Percentiles rank a stretch among this genome's conserved stretches.
Evolutionary conservation across 2,797 vertebrate species (phyloP).

Genomic region (Acrossocheilus wenchowensis): DNA sequence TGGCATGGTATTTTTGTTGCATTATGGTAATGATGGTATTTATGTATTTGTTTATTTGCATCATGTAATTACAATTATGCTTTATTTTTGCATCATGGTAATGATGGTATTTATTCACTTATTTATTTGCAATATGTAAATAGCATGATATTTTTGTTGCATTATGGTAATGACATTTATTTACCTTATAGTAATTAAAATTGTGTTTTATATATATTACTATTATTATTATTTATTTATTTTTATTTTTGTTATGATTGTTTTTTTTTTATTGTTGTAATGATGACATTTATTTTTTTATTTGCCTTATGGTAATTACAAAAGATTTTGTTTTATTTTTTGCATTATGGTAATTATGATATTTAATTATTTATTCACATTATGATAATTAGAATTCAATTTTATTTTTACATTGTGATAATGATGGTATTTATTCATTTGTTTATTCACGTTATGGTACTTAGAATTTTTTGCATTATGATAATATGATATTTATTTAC

Average conservation of each 20-base stretch:
- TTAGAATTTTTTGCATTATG: too few species aligned
- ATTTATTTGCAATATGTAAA: background rate
- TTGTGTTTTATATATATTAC: too few species aligned
- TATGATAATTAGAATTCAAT: too few species aligned
- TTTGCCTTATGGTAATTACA: too few species aligned
- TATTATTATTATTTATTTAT: too few species aligned
- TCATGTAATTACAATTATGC: background rate
- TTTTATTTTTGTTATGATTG: background rate
- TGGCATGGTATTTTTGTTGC: background rate
- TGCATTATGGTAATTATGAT: background rate
- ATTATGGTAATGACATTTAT: background rate
- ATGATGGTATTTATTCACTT: too few species aligned
- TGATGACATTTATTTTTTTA: background rate
- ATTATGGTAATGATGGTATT: background rate
- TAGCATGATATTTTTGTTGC: background rate
- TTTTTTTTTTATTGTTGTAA: background rate
- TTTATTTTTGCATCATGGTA: background rate
- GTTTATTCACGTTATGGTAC: background rate
- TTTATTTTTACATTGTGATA: background rate
- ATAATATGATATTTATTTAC: too few species aligned
- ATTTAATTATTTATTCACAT: background rate
- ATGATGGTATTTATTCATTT: background rate
- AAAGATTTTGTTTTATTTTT: background rate
- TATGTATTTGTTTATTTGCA: background rate
- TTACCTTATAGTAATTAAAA: background rate